A percentile compares a stretch with the other conserved stretches of the same genome.
These are phyloP conservation scores for Notechis scutatus DNA, from an alignment of 2,113 vertebrate genomes.

Conservation along the genomic window DNA sequence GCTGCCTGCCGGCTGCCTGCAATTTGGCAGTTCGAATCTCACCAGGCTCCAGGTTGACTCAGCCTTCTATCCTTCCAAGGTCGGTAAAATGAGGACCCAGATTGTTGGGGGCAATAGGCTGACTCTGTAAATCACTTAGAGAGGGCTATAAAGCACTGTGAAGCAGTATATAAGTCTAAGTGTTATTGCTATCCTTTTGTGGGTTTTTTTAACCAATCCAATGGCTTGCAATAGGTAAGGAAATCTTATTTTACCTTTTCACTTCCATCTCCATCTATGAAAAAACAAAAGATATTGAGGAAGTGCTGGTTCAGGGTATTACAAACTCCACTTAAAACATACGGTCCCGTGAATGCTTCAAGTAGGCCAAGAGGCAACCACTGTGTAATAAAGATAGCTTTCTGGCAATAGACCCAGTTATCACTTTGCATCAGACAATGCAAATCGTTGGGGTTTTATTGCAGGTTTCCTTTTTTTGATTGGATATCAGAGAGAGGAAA, in stretches of 20 bases:
- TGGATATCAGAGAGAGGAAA: not conserved
- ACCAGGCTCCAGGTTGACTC: no score
- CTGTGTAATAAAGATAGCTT: constrained; percentile 5
- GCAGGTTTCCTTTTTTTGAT: not conserved
- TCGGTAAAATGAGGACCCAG: no score
- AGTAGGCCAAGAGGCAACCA: not conserved
- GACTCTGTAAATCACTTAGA: no score
- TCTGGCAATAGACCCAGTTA: not conserved
- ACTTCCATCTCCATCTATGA: not conserved
- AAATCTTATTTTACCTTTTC: not conserved
- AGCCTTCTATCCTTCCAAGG: no score
- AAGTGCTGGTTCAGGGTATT: not conserved
- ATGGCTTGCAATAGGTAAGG: not conserved
- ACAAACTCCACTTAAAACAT: not conserved
- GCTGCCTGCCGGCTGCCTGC: no score
- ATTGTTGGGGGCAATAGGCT: no score
- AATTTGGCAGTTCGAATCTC: no score
- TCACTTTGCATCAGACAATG: constrained; percentile 20
- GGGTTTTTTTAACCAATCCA: not conserved
- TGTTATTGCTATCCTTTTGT: not conserved
- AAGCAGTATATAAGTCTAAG: no score
- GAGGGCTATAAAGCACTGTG: no score
- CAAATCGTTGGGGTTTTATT: constrained; percentile 10
- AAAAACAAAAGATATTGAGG: not conserved
- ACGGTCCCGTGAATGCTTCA: not conserved